Conservation (phyloP, 2,888 invertebrate genomes). For the Fragum sueziense region DNA sequence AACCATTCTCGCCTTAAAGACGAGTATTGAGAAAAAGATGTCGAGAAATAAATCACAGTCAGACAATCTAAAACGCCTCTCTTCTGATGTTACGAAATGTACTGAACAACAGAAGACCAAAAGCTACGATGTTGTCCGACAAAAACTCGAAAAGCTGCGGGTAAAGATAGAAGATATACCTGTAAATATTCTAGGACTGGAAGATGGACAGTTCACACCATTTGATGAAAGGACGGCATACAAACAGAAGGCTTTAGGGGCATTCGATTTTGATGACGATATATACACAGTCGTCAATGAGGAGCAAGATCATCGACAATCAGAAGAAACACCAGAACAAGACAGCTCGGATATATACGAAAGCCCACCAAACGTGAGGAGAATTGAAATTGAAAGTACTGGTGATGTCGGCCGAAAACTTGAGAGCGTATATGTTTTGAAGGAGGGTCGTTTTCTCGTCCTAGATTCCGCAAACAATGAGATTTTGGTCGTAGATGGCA, state of each 20-base stretch:
- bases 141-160: neutral
- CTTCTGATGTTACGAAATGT: neutral
- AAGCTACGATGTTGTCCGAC: neutral
- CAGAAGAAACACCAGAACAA: too few species aligned
- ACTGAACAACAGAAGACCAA: neutral
- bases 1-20: neutral
- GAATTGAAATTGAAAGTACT: neutral
- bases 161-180: neutral
- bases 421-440: neutral
- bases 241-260: neutral
- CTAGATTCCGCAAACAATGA: neutral
- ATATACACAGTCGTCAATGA: neutral
- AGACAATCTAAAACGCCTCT: neutral
- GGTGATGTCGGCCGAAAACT: neutral
- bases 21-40: neutral
- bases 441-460: neutral
- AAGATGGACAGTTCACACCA: neutral
- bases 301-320: neutral
- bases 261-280: neutral
- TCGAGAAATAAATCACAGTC: neutral
- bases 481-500: neutral
- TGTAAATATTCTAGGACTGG: neutral
- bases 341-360: neutral
- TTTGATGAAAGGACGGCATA: neutral
- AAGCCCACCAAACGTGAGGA: neutral